These are phyloP conservation scores for Datnioides undecimradiatus DNA, from an alignment of 2,113 vertebrate genomes.

Conservation along the genomic window DNA sequence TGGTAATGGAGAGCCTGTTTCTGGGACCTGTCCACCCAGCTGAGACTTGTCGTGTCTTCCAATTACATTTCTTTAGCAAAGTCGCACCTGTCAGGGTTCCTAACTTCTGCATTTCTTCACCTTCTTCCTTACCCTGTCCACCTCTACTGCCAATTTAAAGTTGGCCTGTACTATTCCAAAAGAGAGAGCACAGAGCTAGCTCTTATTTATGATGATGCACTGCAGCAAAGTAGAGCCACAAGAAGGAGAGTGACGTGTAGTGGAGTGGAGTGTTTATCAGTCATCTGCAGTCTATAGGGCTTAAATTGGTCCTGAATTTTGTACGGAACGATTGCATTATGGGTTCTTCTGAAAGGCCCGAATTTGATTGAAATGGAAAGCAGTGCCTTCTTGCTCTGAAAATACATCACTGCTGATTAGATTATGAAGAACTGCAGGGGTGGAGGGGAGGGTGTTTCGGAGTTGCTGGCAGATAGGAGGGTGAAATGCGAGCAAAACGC, in stretches of 20 bases:
- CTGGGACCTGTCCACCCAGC: conserved; percentile 60
- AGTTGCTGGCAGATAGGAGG: conserved; percentile 55
- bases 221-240: conserved; percentile 55
- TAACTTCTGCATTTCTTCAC: conserved; percentile 50
- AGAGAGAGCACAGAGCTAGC: conserved; percentile 27
- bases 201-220: conserved; percentile 61
- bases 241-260: conserved; percentile 46
- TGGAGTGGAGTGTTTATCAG: conserved; percentile 74
- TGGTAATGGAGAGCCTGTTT: conserved; percentile 52
- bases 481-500: conserved; percentile 57
- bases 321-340: conserved; percentile 78
- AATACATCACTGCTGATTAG: conserved; percentile 79
- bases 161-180: conserved; percentile 39
- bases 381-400: conserved; percentile 74
- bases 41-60: conserved; percentile 64
- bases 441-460: conserved; percentile 37
- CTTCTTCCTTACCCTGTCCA: conserved; percentile 24
- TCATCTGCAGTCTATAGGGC: conserved; percentile 76
- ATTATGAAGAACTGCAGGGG: conserved; percentile 74
- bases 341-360: conserved; percentile 73
- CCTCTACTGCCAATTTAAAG: conserved; percentile 68
- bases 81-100: conserved; percentile 64
- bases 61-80: conserved; percentile 69
- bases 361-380: conserved; percentile 84
- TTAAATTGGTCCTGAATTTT: conserved; percentile 75